Base-by-base conservation (phyloP, 2,797 vertebrate genomes). In the Epinephelus malabaricus region DNA sequence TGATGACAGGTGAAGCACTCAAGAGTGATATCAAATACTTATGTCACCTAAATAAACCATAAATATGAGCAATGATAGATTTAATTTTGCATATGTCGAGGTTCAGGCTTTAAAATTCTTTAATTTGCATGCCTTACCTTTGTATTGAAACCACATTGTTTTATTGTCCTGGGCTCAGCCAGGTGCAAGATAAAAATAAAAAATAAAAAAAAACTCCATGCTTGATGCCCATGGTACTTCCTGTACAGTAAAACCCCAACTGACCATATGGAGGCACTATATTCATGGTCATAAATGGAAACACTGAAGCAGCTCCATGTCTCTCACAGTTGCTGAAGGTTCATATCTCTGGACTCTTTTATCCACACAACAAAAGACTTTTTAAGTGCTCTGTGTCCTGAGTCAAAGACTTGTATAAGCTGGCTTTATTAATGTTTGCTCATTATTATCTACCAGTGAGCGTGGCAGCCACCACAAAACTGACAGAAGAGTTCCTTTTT, bases 361-460 rank as follows among this genome's bases (percentile, higher is more conserved):
- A 21, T 40, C 5, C 11, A 1, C 5, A 14, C 5, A 68, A 84
- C 43, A 82, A 73, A 82, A 76, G 14, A n/a, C 19, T 38, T 68
- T 55, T 43, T 13, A n/a, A 7, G 40, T 56, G 73, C 49, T 45
- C 40, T 14, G 43, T 43, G 49, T 72, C 27, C 51, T 43, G 14
- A 51, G 17, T 50, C 4, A 9, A 64, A 45, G 19, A 51, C n/a
- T 40, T 47, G 14, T 18, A 55, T 67, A 67, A 73, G 68, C 67
- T 77, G 66, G 27, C 43, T 60, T 46, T 60, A n/a, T 58, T 21
- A 38, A 14, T 17, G 38, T 12, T 7, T 59, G 12, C 8, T 25
- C 12, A 4, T 45, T 68, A 40, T 15, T 14, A 43, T 70, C 73
- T 25, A 69, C 30, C 61, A n/a, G 30, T 43, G n/a, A 54, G 62